A percentile compares a stretch with the other conserved stretches of the same genome.
Conservation (phyloP, 2,113 vertebrate genomes). For the Saguinus midas region DNA sequence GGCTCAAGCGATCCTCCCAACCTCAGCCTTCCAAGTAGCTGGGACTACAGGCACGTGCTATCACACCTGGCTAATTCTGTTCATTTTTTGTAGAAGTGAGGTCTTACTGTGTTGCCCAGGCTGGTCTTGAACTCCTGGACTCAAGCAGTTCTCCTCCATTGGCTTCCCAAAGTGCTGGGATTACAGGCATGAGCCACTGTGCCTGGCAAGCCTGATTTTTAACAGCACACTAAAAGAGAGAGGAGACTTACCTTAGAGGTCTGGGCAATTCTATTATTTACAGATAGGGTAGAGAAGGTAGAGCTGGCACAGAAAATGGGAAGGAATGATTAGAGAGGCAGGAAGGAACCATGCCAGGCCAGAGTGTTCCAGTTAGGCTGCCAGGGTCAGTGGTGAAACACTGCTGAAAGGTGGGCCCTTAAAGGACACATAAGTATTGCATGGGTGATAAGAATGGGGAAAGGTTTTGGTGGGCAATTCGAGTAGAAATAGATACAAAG, state of each 20-base stretch:
- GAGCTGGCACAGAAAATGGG: not conserved
- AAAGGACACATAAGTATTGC: not conserved
- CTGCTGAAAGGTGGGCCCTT: not conserved
- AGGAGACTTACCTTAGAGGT: not conserved
- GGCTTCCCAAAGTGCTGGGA: not conserved
- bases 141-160: not conserved
- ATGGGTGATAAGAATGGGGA: not conserved
- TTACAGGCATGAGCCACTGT: not conserved
- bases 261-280: not conserved
- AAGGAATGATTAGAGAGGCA: not conserved
- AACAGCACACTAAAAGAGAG: not conserved
- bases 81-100: not conserved
- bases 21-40: not conserved
- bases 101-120: not conserved
- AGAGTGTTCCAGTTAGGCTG: not conserved
- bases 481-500: not conserved
- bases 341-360: not conserved
- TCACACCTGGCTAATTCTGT: not conserved
- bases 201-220: not conserved
- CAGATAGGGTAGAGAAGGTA: not conserved
- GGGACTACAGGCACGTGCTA: not conserved
- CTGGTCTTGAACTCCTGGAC: not conserved
- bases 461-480: not conserved
- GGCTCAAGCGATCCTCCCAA: not conserved
- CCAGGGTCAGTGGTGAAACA: not conserved